A percentile compares a stretch with the other conserved stretches of the same genome.
Evolutionary conservation across 2,888 invertebrate genomes (phyloP).

Genomic region (Cryptocephalus primarius): DNA sequence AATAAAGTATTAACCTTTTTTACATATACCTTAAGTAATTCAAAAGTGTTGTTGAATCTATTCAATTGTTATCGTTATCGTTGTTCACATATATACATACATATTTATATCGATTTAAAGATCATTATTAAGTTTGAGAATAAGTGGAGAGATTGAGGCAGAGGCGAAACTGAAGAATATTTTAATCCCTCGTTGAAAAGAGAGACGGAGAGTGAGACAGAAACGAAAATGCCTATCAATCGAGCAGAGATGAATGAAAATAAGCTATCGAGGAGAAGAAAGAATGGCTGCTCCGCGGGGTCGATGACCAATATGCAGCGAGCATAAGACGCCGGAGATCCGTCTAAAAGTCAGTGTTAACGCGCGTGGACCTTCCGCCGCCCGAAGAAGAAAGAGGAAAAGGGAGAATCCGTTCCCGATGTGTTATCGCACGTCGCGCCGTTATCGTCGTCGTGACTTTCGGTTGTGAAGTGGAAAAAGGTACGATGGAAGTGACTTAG

Average conservation of each 20-base stretch:
- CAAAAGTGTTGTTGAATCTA: constrained; percentile 7
- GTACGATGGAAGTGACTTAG: constrained; percentile 20
- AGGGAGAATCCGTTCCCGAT: too few relatives aligned
- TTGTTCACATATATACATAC: constrained; percentile 3
- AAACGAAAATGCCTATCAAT: constrained; percentile 3
- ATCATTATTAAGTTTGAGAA: too few relatives aligned
- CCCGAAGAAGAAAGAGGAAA: too few relatives aligned
- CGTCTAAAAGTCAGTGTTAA: too few relatives aligned
- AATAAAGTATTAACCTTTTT: too few relatives aligned
- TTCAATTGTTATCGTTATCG: constrained; percentile 4
- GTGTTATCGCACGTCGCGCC: too few relatives aligned
- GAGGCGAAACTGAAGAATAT: too few relatives aligned
- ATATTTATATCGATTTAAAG: constrained; percentile 2
- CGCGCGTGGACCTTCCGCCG: background rate
- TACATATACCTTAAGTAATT: background rate
- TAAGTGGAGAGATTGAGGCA: too few relatives aligned
- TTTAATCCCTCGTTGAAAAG: too few relatives aligned
- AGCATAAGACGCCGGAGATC: too few relatives aligned
- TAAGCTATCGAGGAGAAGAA: constrained; percentile 14
- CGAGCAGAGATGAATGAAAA: constrained; percentile 16
- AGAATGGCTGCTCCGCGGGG: constrained; percentile 7
- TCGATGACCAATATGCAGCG: constrained; percentile 4
- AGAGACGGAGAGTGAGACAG: background rate
- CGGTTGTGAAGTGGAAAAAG: background rate
- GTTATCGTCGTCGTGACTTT: too few relatives aligned